Evolutionary conservation across 2,888 invertebrate genomes (phyloP).

Genomic region (Eristalis arbustorum): DNA sequence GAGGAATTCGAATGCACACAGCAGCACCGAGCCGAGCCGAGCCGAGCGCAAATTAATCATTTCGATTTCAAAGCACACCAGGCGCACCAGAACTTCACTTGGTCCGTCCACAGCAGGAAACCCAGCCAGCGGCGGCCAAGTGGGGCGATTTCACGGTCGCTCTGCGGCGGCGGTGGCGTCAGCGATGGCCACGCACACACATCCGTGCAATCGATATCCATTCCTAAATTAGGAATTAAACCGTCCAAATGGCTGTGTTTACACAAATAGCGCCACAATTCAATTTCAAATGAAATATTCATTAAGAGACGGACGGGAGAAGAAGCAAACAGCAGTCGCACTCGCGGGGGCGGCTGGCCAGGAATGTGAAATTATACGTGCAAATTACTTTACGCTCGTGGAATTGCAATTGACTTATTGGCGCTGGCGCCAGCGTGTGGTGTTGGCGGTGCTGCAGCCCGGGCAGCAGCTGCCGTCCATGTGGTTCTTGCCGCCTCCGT

Average conservation of each 20-base stretch:
- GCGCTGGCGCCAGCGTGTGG: constrained; percentile 18
- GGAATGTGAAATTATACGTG: constrained; percentile 43
- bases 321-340: not conserved
- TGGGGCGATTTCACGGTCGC: constrained; percentile 20
- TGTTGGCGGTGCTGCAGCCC: constrained; percentile 13
- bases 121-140: not conserved
- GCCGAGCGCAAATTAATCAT: constrained; percentile 57
- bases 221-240: constrained; percentile 66
- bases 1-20: constrained; percentile 45
- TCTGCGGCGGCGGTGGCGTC: constrained; percentile 2
- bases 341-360: not conserved
- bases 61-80: constrained; percentile 51
- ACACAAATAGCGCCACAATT: constrained; percentile 55
- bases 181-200: constrained; percentile 12
- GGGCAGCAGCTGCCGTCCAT: not conserved
- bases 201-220: constrained; percentile 49
- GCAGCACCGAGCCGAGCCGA: constrained; percentile 19
- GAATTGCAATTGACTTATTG: constrained; percentile 69
- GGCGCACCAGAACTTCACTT: too few relatives aligned
- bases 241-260: constrained; percentile 60
- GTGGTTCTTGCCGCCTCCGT: constrained; percentile 6
- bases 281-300: constrained; percentile 58
- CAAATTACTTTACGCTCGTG: constrained; percentile 65
- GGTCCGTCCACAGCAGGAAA: not conserved
- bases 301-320: constrained; percentile 1